phyloP scores from a whole-genome alignment of 2,888 invertebrate genomes.

The Stegana nigrithorax region DNA sequence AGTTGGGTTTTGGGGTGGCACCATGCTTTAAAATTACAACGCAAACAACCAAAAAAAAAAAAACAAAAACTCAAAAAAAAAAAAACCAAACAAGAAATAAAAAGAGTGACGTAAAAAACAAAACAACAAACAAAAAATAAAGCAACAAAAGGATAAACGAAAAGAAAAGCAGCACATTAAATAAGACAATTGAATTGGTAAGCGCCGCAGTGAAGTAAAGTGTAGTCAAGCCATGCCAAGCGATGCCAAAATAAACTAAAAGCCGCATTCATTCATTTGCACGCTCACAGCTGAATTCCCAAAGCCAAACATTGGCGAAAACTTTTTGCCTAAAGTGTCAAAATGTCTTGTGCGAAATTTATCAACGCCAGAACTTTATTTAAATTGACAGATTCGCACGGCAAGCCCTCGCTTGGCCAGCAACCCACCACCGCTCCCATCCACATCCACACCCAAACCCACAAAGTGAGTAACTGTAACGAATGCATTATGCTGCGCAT shows the following conservation, averaged over 20 bases:
- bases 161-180: constrained; percentile 33
- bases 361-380: constrained; percentile 25
- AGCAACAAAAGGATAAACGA: not conserved
- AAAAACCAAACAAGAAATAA: not conserved
- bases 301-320: not conserved
- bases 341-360: constrained; percentile 33
- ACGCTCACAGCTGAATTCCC: not conserved
- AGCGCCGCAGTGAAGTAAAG: constrained; percentile 26
- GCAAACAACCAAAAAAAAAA: not conserved
- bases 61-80: not conserved
- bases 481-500: no score
- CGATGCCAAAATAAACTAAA: no score
- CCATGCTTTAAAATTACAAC: not conserved
- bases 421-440: not conserved
- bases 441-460: no score
- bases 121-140: not conserved
- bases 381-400: constrained; percentile 31
- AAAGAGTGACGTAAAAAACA: not conserved
- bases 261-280: not conserved
- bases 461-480: not conserved
- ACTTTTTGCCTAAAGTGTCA: constrained; percentile 19
- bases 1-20: no score
- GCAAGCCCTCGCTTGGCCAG: no score
- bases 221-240: no score
- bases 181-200: constrained; percentile 39